Evolutionary conservation across 2,888 invertebrate species (phyloP).

Genomic region (Stenodera caucasica): DNA sequence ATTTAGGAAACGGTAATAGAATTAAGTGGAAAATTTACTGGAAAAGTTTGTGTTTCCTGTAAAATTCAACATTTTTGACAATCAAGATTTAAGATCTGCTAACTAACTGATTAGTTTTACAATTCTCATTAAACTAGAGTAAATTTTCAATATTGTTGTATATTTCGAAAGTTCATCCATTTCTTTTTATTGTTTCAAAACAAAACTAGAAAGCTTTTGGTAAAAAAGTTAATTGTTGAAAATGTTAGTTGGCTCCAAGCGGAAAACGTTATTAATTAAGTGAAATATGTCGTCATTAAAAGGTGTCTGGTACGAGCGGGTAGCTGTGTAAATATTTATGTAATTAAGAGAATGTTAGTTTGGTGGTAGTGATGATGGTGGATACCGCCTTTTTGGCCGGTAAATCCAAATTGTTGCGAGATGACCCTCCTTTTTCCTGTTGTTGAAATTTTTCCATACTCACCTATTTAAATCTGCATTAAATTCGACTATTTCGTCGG

Average conservation of each 20-base stretch:
- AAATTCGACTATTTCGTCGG: too few relatives aligned
- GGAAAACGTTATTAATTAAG: slow-evolving; percentile 24
- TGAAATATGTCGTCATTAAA: slow-evolving; percentile 29
- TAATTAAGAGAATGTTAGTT: slow-evolving; percentile 24
- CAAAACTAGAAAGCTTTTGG: not conserved
- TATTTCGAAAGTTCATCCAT: too few relatives aligned
- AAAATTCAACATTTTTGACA: too few relatives aligned
- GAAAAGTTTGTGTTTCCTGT: slow-evolving; percentile 28
- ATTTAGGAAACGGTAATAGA: slow-evolving; percentile 31
- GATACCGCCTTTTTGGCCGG: not conserved
- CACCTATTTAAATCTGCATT: too few relatives aligned
- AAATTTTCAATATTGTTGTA: not conserved
- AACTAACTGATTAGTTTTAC: too few relatives aligned
- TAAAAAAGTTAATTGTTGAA: not conserved
- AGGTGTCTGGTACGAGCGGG: slow-evolving; percentile 13
- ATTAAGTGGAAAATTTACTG: slow-evolving; percentile 31
- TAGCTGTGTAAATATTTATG: slow-evolving; percentile 30
- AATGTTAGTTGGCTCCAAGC: not conserved
- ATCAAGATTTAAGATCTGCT: too few relatives aligned
- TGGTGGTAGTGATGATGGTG: too few relatives aligned
- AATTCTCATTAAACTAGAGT: not conserved
- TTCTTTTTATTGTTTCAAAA: not conserved
- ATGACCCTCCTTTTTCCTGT: too few relatives aligned
- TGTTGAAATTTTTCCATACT: too few relatives aligned
- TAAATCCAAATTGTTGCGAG: too few relatives aligned